A percentile compares a stretch with the other conserved stretches of the same genome.
Evolutionary conservation across 2,888 invertebrate species (phyloP).

Genomic region (Leucozona laternaria): DNA sequence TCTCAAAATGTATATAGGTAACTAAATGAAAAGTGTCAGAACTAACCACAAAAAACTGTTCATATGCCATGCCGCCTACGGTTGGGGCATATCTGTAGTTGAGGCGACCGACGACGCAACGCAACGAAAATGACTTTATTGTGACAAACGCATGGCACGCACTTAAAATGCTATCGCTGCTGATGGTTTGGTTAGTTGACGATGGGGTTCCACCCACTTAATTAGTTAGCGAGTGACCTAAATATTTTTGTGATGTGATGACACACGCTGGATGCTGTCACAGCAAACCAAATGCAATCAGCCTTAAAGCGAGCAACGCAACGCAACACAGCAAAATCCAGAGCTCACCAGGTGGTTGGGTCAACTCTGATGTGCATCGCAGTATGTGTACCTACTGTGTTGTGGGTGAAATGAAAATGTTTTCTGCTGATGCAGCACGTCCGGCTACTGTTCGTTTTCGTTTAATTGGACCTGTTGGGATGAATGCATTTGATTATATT

Average conservation of each 20-base stretch:
- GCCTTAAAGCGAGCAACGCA: slow-evolving; percentile 27
- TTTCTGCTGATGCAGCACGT: slow-evolving; percentile 16
- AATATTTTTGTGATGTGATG: slow-evolving; percentile 42
- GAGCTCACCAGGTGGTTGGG: slow-evolving; percentile 44
- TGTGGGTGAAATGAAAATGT: slow-evolving; percentile 30
- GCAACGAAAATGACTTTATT: slow-evolving; percentile 25
- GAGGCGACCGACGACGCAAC: neutral
- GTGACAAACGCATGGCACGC: slow-evolving; percentile 61
- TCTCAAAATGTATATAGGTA: slow-evolving; percentile 20
- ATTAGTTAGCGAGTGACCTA: slow-evolving; percentile 66
- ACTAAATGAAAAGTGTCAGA: slow-evolving; percentile 49
- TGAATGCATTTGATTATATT: slow-evolving; percentile 32
- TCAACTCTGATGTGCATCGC: too few relatives aligned
- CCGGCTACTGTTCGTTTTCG: slow-evolving; percentile 23
- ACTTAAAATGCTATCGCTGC: slow-evolving; percentile 59
- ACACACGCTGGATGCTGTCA: slow-evolving; percentile 35
- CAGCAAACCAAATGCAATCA: slow-evolving; percentile 48
- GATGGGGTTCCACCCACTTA: slow-evolving; percentile 65
- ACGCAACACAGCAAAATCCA: slow-evolving; percentile 11
- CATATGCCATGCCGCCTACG: slow-evolving; percentile 34
- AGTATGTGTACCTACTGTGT: neutral
- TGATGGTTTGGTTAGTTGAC: slow-evolving; percentile 36
- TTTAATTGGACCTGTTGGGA: slow-evolving; percentile 45
- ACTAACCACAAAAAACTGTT: slow-evolving; percentile 6
- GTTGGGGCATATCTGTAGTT: neutral